Evolutionary conservation across 2,888 invertebrate genomes (phyloP).

Genomic region (Diploptera punctata): DNA sequence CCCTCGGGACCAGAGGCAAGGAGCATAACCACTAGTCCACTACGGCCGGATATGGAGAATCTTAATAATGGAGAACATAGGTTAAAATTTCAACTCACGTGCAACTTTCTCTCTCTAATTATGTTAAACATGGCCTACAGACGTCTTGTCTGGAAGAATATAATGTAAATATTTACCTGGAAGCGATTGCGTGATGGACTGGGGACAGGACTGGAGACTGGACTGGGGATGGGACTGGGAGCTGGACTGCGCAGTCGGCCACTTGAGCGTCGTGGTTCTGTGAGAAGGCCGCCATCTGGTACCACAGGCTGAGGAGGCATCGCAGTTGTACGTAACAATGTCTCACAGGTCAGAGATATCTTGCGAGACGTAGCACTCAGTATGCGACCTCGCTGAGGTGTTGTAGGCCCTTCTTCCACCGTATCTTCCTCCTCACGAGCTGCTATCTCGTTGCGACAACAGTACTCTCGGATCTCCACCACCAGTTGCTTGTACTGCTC

Average conservation of each 20-base stretch:
- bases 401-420: conserved; percentile 47
- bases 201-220: conserved; percentile 72
- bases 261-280: conserved; percentile 54
- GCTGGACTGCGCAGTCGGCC: conserved; percentile 70
- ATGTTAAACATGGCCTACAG: too few species aligned
- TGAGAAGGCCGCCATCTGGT: conserved; percentile 46
- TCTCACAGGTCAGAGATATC: conserved; percentile 76
- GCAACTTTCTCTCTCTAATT: too few species aligned
- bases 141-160: too few species aligned
- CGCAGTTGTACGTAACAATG: conserved; percentile 51
- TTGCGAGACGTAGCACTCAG: conserved; percentile 61
- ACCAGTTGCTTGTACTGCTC: conserved; percentile 55
- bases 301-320: conserved; percentile 46
- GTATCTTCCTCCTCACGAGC: conserved; percentile 42
- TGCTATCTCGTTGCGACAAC: conserved; percentile 61
- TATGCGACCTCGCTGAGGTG: conserved; percentile 45
- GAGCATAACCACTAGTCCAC: too few species aligned
- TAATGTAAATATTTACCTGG: conserved; percentile 44
- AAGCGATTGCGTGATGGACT: conserved; percentile 58
- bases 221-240: conserved; percentile 68
- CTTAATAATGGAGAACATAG: too few species aligned
- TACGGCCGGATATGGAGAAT: too few species aligned
- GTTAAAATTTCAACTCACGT: too few species aligned
- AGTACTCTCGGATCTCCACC: conserved; percentile 65
- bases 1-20: too few species aligned